Percentiles rank a stretch among this genome's conserved stretches.
Evolutionary conservation across 35 echinoderm and acorn worm species (phyloP).

Genomic region (Apostichopus japonicus): DNA sequence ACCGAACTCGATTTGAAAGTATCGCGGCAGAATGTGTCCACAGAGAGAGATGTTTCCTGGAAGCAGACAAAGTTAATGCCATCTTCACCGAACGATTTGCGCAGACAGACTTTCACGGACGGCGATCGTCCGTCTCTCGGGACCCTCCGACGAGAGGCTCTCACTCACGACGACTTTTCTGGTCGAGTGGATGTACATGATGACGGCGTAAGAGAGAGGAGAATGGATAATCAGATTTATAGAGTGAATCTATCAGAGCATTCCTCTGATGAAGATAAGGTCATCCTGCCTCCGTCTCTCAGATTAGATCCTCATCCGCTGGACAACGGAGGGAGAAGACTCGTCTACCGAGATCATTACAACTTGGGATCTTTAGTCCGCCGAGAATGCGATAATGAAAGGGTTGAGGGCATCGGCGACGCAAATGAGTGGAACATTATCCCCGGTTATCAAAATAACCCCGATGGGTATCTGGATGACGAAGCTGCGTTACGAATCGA

Average conservation of each 20-base stretch:
- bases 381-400: slow-evolving; percentile 8
- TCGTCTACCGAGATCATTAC: not conserved
- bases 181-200: not conserved
- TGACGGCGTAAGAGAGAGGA: not conserved
- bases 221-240: not conserved
- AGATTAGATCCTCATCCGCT: slow-evolving; percentile 27
- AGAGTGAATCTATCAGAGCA: not conserved
- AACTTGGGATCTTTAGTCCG: not conserved
- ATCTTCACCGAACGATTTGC: not conserved
- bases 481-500: not conserved
- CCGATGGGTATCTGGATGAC: not conserved
- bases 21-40: not conserved
- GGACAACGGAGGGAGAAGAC: not conserved
- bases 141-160: not conserved
- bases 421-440: not conserved
- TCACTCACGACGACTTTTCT: not conserved
- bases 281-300: not conserved
- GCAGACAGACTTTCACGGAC: not conserved
- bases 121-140: not conserved
- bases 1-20: not conserved
- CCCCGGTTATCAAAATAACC: not conserved
- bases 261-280: slow-evolving; percentile 8
- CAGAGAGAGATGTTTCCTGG: not conserved
- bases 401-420: not conserved
- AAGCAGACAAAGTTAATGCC: not conserved